These are phyloP conservation scores for Oxygymnocypris stewartii DNA, from an alignment of 2,113 vertebrate species.

Conservation along the genomic window DNA sequence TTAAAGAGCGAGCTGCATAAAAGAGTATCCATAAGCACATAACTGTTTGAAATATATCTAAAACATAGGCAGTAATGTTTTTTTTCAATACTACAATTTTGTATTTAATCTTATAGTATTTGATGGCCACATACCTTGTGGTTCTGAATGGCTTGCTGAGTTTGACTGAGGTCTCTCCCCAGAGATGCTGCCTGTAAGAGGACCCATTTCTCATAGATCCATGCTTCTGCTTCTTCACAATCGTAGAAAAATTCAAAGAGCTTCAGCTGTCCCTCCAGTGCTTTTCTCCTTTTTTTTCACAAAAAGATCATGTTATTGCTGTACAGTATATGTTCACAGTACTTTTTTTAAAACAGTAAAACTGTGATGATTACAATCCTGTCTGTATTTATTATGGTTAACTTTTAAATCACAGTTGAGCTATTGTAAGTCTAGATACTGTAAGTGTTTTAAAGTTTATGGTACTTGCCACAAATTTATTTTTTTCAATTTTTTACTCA, in stretches of 20 bases:
- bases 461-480: neutral
- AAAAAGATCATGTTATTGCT: neutral
- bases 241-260: constrained; percentile 81
- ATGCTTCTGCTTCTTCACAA: constrained; percentile 82
- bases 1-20: neutral
- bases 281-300: constrained; percentile 73
- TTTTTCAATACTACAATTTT: neutral
- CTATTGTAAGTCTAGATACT: neutral
- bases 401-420: neutral
- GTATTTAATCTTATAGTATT: neutral
- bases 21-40: neutral
- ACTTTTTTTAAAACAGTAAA: neutral
- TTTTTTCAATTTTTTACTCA: neutral
- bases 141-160: constrained; percentile 76
- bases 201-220: constrained; percentile 79
- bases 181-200: constrained; percentile 68
- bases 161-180: constrained; percentile 79
- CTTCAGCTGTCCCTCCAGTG: constrained; percentile 77
- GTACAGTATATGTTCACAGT: neutral
- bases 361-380: neutral
- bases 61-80: neutral
- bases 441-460: neutral
- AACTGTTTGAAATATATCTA: neutral
- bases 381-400: neutral
- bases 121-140: constrained; percentile 80